Conservation (phyloP, 2,797 vertebrate genomes). For the Platyrinchus mystaceus region DNA sequence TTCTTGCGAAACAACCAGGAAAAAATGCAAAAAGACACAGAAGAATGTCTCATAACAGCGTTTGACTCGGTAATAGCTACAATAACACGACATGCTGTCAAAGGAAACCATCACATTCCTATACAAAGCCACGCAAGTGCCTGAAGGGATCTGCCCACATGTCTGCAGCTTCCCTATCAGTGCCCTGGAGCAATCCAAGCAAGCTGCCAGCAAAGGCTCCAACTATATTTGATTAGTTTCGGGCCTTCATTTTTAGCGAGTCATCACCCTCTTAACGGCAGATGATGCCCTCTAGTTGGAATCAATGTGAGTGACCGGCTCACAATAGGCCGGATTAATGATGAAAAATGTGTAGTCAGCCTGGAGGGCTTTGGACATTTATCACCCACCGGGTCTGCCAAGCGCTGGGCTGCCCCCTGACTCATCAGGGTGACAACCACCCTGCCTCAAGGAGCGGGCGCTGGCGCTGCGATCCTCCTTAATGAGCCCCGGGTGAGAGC, state of each 20-base stretch:
- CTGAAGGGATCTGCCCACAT: constrained; percentile 39
- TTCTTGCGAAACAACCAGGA: not conserved
- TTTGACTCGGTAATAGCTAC: not conserved
- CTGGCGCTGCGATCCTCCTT: constrained; percentile 27
- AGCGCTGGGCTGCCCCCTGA: constrained; percentile 71
- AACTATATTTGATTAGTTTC: constrained; percentile 77
- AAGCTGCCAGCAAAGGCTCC: constrained; percentile 63
- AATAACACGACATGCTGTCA: not conserved
- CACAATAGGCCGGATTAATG: constrained; percentile 96
- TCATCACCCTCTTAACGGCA: constrained; percentile 80
- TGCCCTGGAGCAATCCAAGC: constrained; percentile 28
- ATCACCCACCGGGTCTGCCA: constrained; percentile 86
- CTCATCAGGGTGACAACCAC: constrained; percentile 74
- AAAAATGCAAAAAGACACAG: not conserved
- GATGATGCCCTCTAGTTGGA: constrained; percentile 82
- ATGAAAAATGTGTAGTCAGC: constrained; percentile 98
- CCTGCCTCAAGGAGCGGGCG: constrained; percentile 45
- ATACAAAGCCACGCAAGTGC: constrained; percentile 14
- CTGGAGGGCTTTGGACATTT: constrained; percentile 85
- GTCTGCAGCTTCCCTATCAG: constrained; percentile 22
- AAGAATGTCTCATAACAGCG: not conserved
- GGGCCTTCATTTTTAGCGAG: constrained; percentile 81
- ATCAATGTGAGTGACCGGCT: constrained; percentile 91
- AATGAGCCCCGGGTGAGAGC: not conserved
- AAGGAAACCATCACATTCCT: constrained; percentile 54